A percentile compares a stretch with the other conserved stretches of the same genome.
These are phyloP conservation scores for Tetropium fuscum DNA, from an alignment of 2,888 invertebrate species.

Conservation along the genomic window DNA sequence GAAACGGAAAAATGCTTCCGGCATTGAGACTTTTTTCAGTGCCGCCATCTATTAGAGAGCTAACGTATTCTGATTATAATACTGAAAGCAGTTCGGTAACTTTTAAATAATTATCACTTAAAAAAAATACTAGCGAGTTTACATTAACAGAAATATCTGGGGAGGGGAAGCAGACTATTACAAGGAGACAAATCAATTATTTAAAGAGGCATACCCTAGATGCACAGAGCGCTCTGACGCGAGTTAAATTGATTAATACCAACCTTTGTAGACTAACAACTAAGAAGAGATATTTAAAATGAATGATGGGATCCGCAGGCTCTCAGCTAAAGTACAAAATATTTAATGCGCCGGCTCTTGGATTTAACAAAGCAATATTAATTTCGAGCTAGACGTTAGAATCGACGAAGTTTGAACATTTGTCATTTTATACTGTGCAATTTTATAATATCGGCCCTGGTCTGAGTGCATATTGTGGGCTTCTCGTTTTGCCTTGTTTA, in stretches of 20 bases:
- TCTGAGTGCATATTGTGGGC: slow-evolving; percentile 48
- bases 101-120: too few species aligned
- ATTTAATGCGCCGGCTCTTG: slow-evolving; percentile 12
- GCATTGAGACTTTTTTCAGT: too few species aligned
- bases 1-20: too few species aligned
- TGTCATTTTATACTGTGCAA: slow-evolving; percentile 47
- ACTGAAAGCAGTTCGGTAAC: too few species aligned
- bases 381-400: slow-evolving; percentile 46
- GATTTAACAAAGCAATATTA: slow-evolving; percentile 52
- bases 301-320: slow-evolving; percentile 4
- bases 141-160: too few species aligned
- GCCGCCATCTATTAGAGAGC: too few species aligned
- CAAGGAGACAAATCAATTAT: too few species aligned
- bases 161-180: too few species aligned
- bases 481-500: slow-evolving; percentile 35
- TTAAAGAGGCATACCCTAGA: too few species aligned
- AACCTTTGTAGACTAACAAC: slow-evolving; percentile 1
- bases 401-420: slow-evolving; percentile 50
- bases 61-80: too few species aligned
- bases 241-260: slow-evolving; percentile 43
- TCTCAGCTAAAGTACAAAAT: slow-evolving; percentile 14
- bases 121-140: too few species aligned
- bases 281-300: background rate
- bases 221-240: slow-evolving; percentile 32
- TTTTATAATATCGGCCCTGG: slow-evolving; percentile 49